Evolutionary conservation across 1,140 invertebrate species (phyloP).

Genomic region (Mesaphorura yosii): DNA sequence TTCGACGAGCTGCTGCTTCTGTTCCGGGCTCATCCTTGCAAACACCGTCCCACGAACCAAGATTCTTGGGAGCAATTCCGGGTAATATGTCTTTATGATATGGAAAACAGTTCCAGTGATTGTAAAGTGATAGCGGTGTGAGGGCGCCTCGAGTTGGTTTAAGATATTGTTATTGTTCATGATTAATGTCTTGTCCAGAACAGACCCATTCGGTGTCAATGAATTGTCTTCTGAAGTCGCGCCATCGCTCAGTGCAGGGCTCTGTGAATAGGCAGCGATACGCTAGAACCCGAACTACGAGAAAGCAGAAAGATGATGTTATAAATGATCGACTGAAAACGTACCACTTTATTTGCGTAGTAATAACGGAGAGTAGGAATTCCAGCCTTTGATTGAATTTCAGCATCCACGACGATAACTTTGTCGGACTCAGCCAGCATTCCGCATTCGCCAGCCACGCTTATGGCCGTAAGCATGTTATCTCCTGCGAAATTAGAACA

Average conservation of each 20-base stretch:
- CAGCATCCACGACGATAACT: slow-evolving; percentile 56
- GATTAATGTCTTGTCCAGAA: background rate
- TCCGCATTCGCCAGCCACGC: slow-evolving; percentile 77
- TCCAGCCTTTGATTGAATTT: slow-evolving; percentile 35
- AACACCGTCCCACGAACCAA: slow-evolving; percentile 70
- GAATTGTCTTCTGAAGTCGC: slow-evolving; percentile 15
- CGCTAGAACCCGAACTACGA: too few relatives aligned
- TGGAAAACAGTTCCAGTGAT: slow-evolving; percentile 62
- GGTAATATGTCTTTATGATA: slow-evolving; percentile 52
- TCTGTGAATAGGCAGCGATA: too few relatives aligned
- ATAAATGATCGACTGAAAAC: too few relatives aligned
- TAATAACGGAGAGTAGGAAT: slow-evolving; percentile 40
- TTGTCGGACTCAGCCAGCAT: slow-evolving; percentile 65
- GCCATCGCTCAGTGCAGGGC: too few relatives aligned
- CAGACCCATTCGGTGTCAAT: background rate
- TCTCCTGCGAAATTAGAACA: slow-evolving; percentile 57
- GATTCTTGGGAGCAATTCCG: slow-evolving; percentile 54
- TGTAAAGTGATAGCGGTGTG: slow-evolving; percentile 47
- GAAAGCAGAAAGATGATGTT: too few relatives aligned
- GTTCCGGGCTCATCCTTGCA: slow-evolving; percentile 89
- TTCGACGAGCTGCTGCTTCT: slow-evolving; percentile 84
- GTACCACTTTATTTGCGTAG: slow-evolving; percentile 30
- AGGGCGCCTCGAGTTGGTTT: slow-evolving; percentile 18
- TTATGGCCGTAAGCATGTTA: slow-evolving; percentile 83
- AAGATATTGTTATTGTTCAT: slow-evolving; percentile 1